Percentiles rank a stretch among this genome's conserved stretches.
phyloP scores from a whole-genome alignment of 2,113 vertebrate genomes.

The Caracal caracal region DNA sequence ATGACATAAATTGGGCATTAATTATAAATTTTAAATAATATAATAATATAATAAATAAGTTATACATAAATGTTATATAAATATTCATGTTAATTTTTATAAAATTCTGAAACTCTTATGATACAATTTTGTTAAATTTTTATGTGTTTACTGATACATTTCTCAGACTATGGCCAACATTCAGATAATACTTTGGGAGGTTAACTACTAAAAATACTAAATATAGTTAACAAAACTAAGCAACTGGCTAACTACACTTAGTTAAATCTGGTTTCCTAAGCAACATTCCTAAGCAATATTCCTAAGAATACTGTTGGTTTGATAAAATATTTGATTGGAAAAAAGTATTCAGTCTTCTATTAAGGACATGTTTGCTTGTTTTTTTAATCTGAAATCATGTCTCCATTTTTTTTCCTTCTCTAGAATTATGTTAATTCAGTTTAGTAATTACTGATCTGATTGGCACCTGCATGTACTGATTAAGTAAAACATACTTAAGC shows the following conservation, averaged over 20 bases:
- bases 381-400: neutral
- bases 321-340: neutral
- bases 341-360: neutral
- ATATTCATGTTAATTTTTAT: neutral
- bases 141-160: neutral
- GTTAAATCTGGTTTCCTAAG: neutral
- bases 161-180: neutral
- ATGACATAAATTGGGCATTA: neutral
- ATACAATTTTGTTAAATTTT: neutral
- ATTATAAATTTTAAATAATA: neutral
- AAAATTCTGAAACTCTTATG: neutral
- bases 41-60: too few relatives aligned
- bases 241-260: neutral
- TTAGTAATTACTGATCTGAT: neutral
- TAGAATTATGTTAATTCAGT: neutral
- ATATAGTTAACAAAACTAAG: neutral
- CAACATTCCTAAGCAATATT: neutral
- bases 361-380: neutral
- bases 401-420: neutral
- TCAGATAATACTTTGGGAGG: neutral
- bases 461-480: neutral
- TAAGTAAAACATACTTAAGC: constrained; percentile 6
- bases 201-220: neutral
- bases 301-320: neutral
- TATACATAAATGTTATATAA: too few relatives aligned